Conservation (phyloP, 2,797 vertebrate species). For the Chloroceryle amazona region DNA sequence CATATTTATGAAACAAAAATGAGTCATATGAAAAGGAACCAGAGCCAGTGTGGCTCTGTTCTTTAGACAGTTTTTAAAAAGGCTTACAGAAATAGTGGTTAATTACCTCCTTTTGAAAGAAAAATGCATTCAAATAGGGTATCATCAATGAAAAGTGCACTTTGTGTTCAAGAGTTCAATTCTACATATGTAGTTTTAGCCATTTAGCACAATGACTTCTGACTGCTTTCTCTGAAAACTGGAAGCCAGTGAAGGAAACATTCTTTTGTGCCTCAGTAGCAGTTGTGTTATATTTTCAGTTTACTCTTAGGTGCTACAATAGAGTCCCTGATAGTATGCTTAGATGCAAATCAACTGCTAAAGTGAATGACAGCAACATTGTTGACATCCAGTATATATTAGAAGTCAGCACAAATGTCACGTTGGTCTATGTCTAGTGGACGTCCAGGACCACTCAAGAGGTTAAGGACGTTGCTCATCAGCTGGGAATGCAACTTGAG, state of each 20-base stretch:
- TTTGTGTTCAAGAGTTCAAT: neutral
- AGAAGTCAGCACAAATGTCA: constrained; percentile 41
- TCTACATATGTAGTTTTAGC: neutral
- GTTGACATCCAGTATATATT: constrained; percentile 38
- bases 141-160: neutral
- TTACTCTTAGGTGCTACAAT: neutral
- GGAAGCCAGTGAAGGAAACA: neutral
- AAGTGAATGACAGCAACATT: constrained; percentile 14
- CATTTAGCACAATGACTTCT: neutral
- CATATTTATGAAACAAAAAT: neutral
- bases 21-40: neutral
- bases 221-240: neutral
- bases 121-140: neutral
- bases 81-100: neutral
- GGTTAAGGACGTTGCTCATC: constrained; percentile 65
- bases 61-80: neutral
- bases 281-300: constrained; percentile 2
- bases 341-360: constrained; percentile 59
- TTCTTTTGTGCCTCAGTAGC: neutral
- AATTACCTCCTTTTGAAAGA: neutral
- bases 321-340: neutral
- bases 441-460: constrained; percentile 55
- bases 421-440: constrained; percentile 34
- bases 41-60: neutral
- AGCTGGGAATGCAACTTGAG: constrained; percentile 49